Conservation (phyloP, 1,140 invertebrate species). For the Coptotermes formosanus region DNA sequence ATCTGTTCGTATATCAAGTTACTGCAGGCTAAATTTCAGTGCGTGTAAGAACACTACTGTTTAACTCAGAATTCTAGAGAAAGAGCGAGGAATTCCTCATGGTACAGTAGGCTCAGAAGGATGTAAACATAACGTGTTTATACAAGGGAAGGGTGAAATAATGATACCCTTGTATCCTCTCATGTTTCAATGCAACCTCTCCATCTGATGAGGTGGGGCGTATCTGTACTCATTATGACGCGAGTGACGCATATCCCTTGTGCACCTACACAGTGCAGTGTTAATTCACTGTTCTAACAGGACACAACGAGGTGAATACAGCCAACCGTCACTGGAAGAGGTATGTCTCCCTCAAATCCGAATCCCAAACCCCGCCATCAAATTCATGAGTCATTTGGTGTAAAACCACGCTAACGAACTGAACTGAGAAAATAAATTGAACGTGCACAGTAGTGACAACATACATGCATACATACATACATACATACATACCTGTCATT, state of each 20-base stretch:
- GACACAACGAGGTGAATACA: not conserved
- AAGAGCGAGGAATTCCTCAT: not conserved
- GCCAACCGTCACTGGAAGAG: not conserved
- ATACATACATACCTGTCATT: no score
- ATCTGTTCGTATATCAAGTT: no score
- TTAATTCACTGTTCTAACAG: not conserved
- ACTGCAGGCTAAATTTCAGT: no score
- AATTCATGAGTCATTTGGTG: not conserved
- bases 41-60: no score
- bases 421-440: no score
- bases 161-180: not conserved
- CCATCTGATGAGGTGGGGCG: not conserved
- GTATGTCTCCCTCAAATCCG: not conserved
- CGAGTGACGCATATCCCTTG: not conserved
- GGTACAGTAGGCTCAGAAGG: not conserved
- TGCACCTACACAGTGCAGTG: not conserved
- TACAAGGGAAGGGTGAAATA: not conserved
- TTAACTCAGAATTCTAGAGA: not conserved
- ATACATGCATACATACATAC: no score
- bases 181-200: not conserved
- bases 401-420: no score
- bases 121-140: not conserved
- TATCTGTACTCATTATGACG: not conserved
- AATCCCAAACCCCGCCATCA: not conserved
- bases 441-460: no score